These are phyloP conservation scores for Pelodiscus sinensis DNA, from an alignment of 2,113 vertebrate species.

Conservation along the genomic window DNA sequence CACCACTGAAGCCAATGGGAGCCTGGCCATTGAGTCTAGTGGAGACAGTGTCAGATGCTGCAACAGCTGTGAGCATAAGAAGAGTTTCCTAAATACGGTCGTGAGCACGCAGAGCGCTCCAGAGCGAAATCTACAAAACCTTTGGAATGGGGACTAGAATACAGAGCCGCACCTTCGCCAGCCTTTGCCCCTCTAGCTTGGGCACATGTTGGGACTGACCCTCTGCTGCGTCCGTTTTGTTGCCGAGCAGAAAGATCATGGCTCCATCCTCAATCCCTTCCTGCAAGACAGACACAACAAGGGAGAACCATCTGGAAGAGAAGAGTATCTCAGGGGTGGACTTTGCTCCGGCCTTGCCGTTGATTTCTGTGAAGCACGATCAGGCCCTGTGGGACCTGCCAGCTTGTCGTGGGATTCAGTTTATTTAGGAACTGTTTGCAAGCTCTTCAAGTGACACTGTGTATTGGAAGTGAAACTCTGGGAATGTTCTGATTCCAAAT, in stretches of 20 bases:
- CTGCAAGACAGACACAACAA: constrained; percentile 63
- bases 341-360: neutral
- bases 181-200: constrained; percentile 75
- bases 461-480: neutral
- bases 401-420: neutral
- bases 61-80: neutral
- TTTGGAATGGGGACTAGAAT: neutral
- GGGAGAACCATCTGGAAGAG: neutral
- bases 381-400: neutral
- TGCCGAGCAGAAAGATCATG: constrained; percentile 85
- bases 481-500: neutral
- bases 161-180: constrained; percentile 77
- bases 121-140: neutral
- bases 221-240: constrained; percentile 79
- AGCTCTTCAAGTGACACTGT: neutral
- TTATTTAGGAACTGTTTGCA: neutral
- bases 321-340: neutral
- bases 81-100: neutral
- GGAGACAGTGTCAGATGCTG: neutral
- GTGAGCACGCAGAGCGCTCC: neutral
- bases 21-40: neutral
- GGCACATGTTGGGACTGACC: constrained; percentile 65
- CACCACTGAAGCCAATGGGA: neutral
- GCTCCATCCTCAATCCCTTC: constrained; percentile 80
- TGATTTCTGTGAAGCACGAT: neutral